A percentile compares a stretch with the other conserved stretches of the same genome.
Conservation (phyloP, 2,113 vertebrate species). For the Poicephalus meyeri region DNA sequence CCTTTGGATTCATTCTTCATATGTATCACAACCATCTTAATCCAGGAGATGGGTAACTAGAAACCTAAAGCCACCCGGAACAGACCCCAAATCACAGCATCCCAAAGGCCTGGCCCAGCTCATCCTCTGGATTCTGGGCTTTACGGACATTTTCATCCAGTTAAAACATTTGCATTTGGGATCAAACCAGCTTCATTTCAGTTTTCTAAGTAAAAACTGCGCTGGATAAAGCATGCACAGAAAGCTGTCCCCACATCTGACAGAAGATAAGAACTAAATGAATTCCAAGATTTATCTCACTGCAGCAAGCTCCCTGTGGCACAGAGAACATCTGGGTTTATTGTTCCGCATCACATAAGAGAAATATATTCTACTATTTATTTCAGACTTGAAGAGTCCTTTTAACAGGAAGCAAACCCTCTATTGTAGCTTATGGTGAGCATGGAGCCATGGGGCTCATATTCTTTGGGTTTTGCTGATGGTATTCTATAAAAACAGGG, state of each 20-base stretch:
- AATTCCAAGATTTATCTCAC: background rate
- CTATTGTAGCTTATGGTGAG: background rate
- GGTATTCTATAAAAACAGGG: background rate
- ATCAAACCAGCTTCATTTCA: background rate
- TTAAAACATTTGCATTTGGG: background rate
- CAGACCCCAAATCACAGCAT: background rate
- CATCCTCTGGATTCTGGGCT: background rate
- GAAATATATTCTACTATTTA: background rate
- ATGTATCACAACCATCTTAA: fast-evolving
- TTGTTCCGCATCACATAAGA: background rate
- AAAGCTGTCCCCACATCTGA: background rate
- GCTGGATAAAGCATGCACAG: background rate
- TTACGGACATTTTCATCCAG: background rate
- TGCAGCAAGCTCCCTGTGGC: background rate
- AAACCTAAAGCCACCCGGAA: background rate
- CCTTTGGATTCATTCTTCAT: background rate
- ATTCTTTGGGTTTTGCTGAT: background rate
- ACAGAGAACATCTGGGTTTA: slow-evolving; percentile 4
- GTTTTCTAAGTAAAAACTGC: background rate
- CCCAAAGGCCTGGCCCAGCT: background rate
- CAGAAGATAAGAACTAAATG: background rate
- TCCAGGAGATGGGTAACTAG: background rate
- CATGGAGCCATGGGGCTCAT: background rate
- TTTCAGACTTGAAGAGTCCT: background rate
- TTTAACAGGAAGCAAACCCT: background rate